A percentile compares a stretch with the other conserved stretches of the same genome.
Conservation (phyloP, 2,113 vertebrate species). For the Cochlearius cochlearius region DNA sequence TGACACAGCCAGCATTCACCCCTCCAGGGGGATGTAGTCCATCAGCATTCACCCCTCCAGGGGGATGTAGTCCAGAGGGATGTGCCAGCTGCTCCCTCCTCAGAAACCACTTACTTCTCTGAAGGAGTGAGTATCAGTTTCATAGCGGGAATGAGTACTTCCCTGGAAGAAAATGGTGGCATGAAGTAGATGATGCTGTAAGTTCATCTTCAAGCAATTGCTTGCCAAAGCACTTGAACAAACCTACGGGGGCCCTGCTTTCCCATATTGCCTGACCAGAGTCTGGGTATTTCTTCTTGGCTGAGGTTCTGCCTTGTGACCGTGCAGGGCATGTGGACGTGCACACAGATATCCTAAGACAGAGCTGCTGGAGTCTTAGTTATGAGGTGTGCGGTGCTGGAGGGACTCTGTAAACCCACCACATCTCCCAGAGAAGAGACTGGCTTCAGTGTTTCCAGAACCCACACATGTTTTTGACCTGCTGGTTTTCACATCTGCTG, state of each 20-base stretch:
- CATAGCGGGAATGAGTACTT: rapidly evolving
- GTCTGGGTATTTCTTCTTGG: not conserved
- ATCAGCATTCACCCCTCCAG: not conserved
- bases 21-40: not conserved
- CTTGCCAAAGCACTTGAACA: not conserved
- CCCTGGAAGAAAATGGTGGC: not conserved
- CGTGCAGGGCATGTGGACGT: not conserved
- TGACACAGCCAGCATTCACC: not conserved
- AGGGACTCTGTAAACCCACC: not conserved
- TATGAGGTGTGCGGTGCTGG: not conserved
- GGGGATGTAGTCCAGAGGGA: not conserved
- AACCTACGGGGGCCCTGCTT: not conserved
- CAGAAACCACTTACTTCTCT: not conserved
- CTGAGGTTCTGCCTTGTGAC: not conserved
- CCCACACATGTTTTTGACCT: not conserved
- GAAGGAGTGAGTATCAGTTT: not conserved
- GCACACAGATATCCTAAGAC: not conserved
- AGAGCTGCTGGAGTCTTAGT: not conserved
- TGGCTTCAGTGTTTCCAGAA: not conserved
- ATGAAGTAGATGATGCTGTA: not conserved
- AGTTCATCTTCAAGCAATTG: not conserved
- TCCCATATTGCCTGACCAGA: not conserved
- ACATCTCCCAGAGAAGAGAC: not conserved
- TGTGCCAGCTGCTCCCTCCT: not conserved
- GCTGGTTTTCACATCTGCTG: not conserved